These are phyloP conservation scores for Punctoribates punctum DNA, from an alignment of 2,888 invertebrate genomes.

Conservation along the genomic window DNA sequence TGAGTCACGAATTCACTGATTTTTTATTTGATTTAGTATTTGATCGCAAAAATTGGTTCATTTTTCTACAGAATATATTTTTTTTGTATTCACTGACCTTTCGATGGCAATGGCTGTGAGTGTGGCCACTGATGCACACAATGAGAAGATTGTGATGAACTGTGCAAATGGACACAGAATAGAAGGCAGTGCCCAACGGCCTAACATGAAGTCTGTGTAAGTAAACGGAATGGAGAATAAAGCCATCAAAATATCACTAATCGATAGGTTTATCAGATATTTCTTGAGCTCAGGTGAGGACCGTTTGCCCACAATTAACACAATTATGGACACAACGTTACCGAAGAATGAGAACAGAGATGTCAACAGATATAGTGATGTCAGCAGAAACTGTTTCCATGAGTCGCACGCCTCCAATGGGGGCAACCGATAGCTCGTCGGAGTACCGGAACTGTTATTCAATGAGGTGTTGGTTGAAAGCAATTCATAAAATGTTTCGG, in stretches of 20 bases:
- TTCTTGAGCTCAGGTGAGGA: constrained; percentile 51
- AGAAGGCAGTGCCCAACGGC: constrained; percentile 56
- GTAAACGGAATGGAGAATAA: constrained; percentile 86
- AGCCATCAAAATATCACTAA: constrained; percentile 85
- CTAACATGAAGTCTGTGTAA: constrained; percentile 53
- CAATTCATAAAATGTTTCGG: too few species aligned
- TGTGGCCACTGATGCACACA: constrained; percentile 56
- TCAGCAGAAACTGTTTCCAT: constrained; percentile 51
- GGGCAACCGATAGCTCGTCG: too few species aligned
- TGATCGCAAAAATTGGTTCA: too few species aligned
- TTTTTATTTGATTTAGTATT: too few species aligned
- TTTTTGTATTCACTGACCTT: constrained; percentile 50
- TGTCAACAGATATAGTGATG: constrained; percentile 55
- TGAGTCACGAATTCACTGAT: too few species aligned
- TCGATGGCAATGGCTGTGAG: constrained; percentile 57
- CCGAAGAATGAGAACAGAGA: constrained; percentile 56
- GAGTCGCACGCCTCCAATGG: too few species aligned
- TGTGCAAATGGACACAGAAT: constrained; percentile 57
- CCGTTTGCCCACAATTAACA: constrained; percentile 54
- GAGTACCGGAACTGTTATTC: too few species aligned
- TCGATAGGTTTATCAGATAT: constrained; percentile 78
- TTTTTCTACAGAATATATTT: too few species aligned
- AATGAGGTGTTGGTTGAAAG: too few species aligned
- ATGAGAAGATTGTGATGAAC: constrained; percentile 56
- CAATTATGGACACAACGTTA: constrained; percentile 56